Conservation (phyloP, 2,113 vertebrate genomes). For the Trogon melanurus region DNA sequence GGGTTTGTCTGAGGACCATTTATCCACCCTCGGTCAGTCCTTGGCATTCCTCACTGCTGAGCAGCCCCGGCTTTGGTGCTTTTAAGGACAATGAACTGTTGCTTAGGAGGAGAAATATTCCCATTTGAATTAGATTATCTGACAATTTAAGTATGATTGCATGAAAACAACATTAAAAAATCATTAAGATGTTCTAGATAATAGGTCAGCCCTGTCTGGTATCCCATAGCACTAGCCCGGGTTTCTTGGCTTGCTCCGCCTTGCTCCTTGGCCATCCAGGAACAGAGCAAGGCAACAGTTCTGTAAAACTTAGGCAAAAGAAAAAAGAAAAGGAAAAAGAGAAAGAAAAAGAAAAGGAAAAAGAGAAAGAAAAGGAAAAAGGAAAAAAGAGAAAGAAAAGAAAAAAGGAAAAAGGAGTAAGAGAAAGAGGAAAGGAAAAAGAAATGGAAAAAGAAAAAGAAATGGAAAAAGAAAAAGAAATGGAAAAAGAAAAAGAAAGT, state of each 20-base stretch:
- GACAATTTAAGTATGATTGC: not conserved
- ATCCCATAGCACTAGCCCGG: not conserved
- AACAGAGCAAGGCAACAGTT: not conserved
- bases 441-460: too few species aligned
- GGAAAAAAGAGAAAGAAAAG: too few species aligned
- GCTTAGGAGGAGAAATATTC: conserved; percentile 16
- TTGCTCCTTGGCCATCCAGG: not conserved
- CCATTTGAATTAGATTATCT: not conserved
- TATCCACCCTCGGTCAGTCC: not conserved
- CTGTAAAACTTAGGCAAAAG: not conserved
- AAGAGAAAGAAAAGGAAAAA: too few species aligned
- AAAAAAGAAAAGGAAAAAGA: too few species aligned
- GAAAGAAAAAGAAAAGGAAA: too few species aligned
- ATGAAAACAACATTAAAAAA: not conserved
- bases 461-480: not conserved
- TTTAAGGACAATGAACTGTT: conserved; percentile 4
- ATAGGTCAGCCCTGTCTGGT: not conserved
- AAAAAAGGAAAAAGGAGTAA: not conserved
- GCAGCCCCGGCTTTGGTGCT: not conserved
- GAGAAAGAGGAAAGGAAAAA: too few species aligned
- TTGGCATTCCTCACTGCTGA: not conserved
- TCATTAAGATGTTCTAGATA: not conserved
- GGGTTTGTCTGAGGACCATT: not conserved
- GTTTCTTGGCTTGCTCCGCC: not conserved
- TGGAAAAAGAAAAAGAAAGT: not conserved